Base-by-base conservation (phyloP, 2,888 invertebrate genomes). In the Epirrhoe alternata region DNA sequence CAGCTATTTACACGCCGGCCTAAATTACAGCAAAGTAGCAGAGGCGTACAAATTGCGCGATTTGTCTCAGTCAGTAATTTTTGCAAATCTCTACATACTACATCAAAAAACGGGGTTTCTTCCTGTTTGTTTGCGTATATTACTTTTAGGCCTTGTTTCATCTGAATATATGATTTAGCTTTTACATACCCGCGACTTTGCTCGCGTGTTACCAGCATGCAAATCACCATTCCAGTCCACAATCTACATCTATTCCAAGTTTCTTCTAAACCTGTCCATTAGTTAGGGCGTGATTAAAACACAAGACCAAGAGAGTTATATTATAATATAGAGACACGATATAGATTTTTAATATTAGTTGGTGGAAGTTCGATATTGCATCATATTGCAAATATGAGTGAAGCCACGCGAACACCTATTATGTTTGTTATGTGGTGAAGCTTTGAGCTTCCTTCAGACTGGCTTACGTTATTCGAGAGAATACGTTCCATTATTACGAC, bases 61-160 rank as follows among this genome's bases (percentile, higher is more conserved):
- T 88, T 88, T 85, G 80, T 88, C 83, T 80, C 75, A 81, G 86
- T 83, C 83, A 76, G 77, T 66, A 55, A 66, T 66, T 62, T 62
- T 45, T 59, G 51, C 24, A 62, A 66, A 59, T 33, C 54, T 57
- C 54, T 54, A 56, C 38, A 14, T 47, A 6, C 71, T 45, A 55
- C 61, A 38, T 59, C 56, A 58, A 60, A 50, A 38, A 31, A 17
- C n/a, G 10, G 31, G n/a, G 24, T 54, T 16, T 38, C 14, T 53
- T 54, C 54, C 10, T 53, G 16, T 53, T 33, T 53, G 53, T 5
- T 7, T 35, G 33, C 12, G n/a, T n/a, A n/a, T n/a, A 51, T 10
- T 24, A 12, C 5, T 12, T n/a, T n/a, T 47, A 12, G 12, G 12
- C 5, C 12, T 12, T 38, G 10, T 17, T 49, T 16, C 14, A 6